Percentiles rank a stretch among this genome's conserved stretches.
Evolutionary conservation across 2,888 invertebrate genomes (phyloP).

Genomic region (Rhamnusium bicolor): DNA sequence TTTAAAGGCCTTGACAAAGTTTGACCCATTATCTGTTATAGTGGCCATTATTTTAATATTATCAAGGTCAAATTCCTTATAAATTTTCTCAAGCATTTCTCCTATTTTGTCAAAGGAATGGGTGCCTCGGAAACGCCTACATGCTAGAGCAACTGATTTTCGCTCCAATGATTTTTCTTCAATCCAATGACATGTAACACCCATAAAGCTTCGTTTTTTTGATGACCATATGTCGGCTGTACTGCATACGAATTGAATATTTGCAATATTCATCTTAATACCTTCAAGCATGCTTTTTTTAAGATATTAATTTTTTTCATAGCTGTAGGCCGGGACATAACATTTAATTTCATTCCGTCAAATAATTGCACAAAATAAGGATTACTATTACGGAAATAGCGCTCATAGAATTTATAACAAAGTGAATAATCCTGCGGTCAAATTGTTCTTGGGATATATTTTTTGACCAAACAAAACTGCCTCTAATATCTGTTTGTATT

Average conservation of each 20-base stretch:
- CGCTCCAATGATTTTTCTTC: neutral
- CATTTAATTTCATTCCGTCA: neutral
- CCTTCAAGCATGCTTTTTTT: neutral
- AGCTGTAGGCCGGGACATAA: neutral
- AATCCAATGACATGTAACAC: slow-evolving; percentile 9
- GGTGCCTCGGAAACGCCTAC: neutral
- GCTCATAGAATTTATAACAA: neutral
- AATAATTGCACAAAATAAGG: neutral
- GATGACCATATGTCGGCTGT: slow-evolving; percentile 16
- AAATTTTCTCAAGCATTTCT: neutral
- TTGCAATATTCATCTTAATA: neutral
- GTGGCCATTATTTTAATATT: neutral
- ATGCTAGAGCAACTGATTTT: neutral
- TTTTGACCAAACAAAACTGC: neutral
- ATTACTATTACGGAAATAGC: neutral
- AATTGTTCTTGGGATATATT: slow-evolving; percentile 2
- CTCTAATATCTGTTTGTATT: neutral
- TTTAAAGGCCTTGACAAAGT: slow-evolving; percentile 20
- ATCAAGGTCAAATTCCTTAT: neutral
- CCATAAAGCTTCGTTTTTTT: slow-evolving; percentile 4
- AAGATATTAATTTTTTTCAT: neutral
- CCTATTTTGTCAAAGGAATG: slow-evolving; percentile 9
- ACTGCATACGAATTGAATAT: neutral
- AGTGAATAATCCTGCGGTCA: neutral
- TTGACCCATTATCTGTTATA: neutral